Conservation (phyloP, 2,113 vertebrate species). For the Hypanus sabinus region DNA sequence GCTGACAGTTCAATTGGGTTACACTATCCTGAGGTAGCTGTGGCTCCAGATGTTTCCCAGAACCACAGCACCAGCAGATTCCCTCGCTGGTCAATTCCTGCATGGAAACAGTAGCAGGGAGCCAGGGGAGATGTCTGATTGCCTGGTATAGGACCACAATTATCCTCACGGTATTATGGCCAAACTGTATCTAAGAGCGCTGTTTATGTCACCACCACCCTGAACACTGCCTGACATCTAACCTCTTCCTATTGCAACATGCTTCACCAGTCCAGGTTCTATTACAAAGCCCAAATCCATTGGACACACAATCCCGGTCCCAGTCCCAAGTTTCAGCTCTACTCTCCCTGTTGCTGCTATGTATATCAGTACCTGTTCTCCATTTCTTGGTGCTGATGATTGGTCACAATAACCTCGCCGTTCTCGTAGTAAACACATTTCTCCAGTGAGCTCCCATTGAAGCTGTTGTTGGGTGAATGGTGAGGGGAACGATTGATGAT, state of each 20-base stretch:
- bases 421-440: constrained; percentile 19
- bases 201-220: no score
- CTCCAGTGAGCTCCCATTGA: constrained; percentile 61
- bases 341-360: no score
- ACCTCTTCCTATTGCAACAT: neutral
- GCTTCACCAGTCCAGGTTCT: no score
- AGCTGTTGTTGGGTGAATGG: constrained; percentile 85
- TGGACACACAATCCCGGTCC: neutral
- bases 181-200: neutral
- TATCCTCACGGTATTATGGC: neutral
- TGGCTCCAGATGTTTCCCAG: neutral
- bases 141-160: neutral
- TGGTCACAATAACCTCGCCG: constrained; percentile 64
- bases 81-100: no score
- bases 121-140: neutral
- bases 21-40: neutral
- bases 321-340: neutral
- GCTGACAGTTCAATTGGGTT: no score
- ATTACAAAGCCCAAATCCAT: no score
- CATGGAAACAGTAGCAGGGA: neutral
- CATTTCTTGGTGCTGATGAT: constrained; percentile 88
- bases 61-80: neutral
- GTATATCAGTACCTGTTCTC: constrained; percentile 72
- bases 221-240: neutral
- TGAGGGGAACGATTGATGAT: constrained; percentile 88